These are phyloP conservation scores for Otocyon megalotis DNA, from an alignment of 2,113 vertebrate genomes.

Conservation along the genomic window DNA sequence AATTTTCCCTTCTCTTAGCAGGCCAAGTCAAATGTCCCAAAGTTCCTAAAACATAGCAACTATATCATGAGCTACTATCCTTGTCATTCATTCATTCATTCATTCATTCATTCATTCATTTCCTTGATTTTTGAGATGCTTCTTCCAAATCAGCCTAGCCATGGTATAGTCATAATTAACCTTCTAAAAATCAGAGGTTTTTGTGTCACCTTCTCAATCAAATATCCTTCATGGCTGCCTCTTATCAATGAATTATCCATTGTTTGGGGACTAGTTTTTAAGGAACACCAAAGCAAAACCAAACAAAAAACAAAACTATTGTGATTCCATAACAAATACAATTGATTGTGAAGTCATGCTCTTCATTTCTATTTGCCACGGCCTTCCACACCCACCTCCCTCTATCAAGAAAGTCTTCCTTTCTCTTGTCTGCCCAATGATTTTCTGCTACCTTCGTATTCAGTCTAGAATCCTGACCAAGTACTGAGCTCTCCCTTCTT, in stretches of 20 bases:
- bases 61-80: not conserved
- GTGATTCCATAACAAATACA: not conserved
- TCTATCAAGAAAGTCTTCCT: not conserved
- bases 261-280: not conserved
- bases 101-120: not conserved
- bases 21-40: not conserved
- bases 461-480: not conserved
- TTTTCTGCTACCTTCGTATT: not conserved
- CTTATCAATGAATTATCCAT: not conserved
- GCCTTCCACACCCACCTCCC: not conserved
- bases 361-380: not conserved
- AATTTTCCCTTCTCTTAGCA: not conserved
- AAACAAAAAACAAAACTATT: not conserved
- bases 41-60: conserved; percentile 9
- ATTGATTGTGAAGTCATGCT: not conserved
- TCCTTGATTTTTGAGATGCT: not conserved
- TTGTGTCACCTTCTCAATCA: not conserved
- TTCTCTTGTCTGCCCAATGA: not conserved
- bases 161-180: not conserved
- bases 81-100: not conserved
- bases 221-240: not conserved
- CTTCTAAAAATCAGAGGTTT: not conserved
- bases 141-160: not conserved
- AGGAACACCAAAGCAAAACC: not conserved
- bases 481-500: not conserved